Conservation (phyloP, 1,140 invertebrate genomes). For the Gryon sp. region DNA sequence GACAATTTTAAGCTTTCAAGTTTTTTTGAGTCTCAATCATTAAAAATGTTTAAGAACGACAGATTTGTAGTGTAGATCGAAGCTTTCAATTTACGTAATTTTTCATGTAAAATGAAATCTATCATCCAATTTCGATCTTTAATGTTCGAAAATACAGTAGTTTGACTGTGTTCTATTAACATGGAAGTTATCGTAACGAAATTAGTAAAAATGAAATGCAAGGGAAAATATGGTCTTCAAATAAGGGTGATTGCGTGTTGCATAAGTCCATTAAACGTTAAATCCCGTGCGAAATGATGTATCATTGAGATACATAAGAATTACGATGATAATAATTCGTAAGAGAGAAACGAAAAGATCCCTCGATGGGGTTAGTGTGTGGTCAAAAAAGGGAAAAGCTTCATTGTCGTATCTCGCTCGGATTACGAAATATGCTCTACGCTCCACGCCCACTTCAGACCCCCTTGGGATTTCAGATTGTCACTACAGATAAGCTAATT, state of each 20-base stretch:
- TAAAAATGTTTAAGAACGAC: no score
- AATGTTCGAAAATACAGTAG: no score
- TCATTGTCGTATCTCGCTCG: constrained; percentile 65
- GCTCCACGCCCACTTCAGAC: constrained; percentile 71
- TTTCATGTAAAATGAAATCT: no score
- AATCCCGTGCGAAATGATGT: constrained; percentile 79
- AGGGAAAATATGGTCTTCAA: constrained; percentile 42
- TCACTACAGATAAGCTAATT: constrained; percentile 77
- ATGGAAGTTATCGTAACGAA: not conserved
- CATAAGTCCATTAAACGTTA: constrained; percentile 76
- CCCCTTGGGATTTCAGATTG: constrained; percentile 71
- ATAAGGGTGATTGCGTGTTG: constrained; percentile 41
- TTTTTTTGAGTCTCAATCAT: no score
- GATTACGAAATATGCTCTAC: constrained; percentile 78
- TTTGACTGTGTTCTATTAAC: constrained; percentile 11
- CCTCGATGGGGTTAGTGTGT: constrained; percentile 66
- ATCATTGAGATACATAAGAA: constrained; percentile 76
- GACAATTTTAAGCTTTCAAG: no score
- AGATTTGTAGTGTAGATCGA: no score
- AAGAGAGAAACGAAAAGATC: constrained; percentile 30
- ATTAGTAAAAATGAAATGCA: constrained; percentile 21
- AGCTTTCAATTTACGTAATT: no score
- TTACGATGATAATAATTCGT: constrained; percentile 76
- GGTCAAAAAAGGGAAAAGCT: constrained; percentile 61
- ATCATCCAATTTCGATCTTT: no score